Conservation (phyloP, 2,797 vertebrate genomes). For the Manis crassicaudata region DNA sequence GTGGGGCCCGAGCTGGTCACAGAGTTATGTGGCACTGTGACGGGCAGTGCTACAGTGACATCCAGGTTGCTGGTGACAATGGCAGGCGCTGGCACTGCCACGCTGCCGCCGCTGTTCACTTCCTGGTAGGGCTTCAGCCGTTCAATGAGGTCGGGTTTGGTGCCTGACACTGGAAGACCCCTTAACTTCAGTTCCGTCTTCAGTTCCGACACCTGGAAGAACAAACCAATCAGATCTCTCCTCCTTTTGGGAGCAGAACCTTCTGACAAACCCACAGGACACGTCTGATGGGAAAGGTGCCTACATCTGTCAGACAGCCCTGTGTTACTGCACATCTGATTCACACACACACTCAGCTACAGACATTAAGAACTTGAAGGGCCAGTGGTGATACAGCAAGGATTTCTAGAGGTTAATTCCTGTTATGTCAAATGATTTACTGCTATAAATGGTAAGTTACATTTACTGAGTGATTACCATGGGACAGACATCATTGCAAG, state of each 20-base stretch:
- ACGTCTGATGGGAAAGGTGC: background rate
- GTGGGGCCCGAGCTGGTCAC: slow-evolving; percentile 69
- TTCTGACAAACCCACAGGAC: background rate
- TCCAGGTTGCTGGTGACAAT: slow-evolving; percentile 81
- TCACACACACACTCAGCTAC: background rate
- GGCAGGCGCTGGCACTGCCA: slow-evolving; percentile 77
- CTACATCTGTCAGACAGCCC: background rate
- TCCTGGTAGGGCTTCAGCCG: slow-evolving; percentile 93
- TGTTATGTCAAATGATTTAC: background rate
- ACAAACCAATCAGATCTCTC: slow-evolving; percentile 8
- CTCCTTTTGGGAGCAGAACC: background rate
- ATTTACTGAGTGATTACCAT: background rate
- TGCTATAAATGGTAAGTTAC: background rate
- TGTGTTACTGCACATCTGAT: accelerated
- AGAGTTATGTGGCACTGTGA: slow-evolving; percentile 79
- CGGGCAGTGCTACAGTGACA: slow-evolving; percentile 81
- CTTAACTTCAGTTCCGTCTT: slow-evolving; percentile 96
- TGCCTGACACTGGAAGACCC: slow-evolving; percentile 96
- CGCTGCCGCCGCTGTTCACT: slow-evolving; percentile 80
- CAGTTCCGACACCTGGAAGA: slow-evolving; percentile 94
- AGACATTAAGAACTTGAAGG: background rate
- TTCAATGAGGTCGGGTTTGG: slow-evolving; percentile 96
- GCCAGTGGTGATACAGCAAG: background rate
- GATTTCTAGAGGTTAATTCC: background rate
- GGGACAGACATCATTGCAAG: background rate